Base-by-base conservation (phyloP, 2,113 vertebrate species). In the Riparia riparia region DNA sequence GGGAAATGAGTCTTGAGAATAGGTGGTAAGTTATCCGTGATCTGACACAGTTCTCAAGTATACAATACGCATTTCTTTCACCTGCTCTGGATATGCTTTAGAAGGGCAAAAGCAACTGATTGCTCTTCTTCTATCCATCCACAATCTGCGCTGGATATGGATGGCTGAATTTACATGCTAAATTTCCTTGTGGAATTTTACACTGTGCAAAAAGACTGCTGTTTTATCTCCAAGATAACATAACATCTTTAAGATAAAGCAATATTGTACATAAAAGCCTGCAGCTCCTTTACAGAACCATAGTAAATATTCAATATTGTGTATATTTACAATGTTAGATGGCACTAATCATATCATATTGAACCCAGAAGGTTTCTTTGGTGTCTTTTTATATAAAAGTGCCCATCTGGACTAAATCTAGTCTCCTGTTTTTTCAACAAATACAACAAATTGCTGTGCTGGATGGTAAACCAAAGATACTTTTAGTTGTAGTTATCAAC, bases 311-410 rank as follows among this genome's bases (percentile, higher is more conserved):
- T 29, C 2, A 11, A 37, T 1, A 3, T 26, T 66, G 9, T 12
- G 2, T 47, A 6, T 29, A n/a, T 53, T 16, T 26, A 29, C 5
- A 29, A 24, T 0, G 3, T 13, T 39, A 6, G 12, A 31, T 20
- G 12, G 3, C 26, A 70, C n/a, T 69, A 44, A 70, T 14, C 26
- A 3, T 68, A 54, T 45, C 16, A 26, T 20, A 29, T 12, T 18
- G 20, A 61, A 66, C 12, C 4, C 17, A 54, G 45, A 66, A 31
- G 3, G 25, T 89, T 89, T 61, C 37, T 61, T 73, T 26, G 25
- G 2, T 57, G 3, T 42, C 10, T 42, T 92, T 85, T 50, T 54
- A 22, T 24, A 6, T 10, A 19, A 69, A 70, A 70, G 14, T 10
- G 3, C 1, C 18, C 16, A 50, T 42, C 39, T 63, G 9, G 17